Percentiles rank a stretch among this genome's conserved stretches.
Conservation (phyloP, 1,140 invertebrate species). For the Zelostemma sp. region DNA sequence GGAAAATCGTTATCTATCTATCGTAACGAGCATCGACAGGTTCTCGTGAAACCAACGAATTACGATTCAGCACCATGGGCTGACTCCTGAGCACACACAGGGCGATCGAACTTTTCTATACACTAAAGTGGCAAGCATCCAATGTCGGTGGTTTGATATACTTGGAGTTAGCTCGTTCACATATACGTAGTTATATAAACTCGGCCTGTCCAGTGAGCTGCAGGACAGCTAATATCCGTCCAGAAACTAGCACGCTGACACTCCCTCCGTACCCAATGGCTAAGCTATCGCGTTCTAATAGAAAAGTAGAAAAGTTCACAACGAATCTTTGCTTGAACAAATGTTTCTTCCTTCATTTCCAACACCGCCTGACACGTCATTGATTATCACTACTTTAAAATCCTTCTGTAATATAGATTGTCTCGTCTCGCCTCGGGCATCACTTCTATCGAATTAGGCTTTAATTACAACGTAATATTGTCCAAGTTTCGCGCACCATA, state of each 20-base stretch:
- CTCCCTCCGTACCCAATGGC: constrained; percentile 40
- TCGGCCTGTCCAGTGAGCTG: constrained; percentile 67
- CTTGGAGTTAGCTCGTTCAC: constrained; percentile 15
- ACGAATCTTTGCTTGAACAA: constrained; percentile 4
- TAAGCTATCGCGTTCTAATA: constrained; percentile 47
- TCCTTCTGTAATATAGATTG: constrained; percentile 11
- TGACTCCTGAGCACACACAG: constrained; percentile 20
- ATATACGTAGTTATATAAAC: constrained; percentile 26
- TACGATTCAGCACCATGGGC: constrained; percentile 41
- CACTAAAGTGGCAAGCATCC: constrained; percentile 38
- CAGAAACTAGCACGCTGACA: constrained; percentile 66
- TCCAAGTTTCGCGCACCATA: constrained; percentile 11
- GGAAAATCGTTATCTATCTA: constrained; percentile 26
- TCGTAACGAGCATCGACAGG: constrained; percentile 44
- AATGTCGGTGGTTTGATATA: constrained; percentile 18
- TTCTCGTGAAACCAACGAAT: constrained; percentile 43
- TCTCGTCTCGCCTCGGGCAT: neutral
- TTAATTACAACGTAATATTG: constrained; percentile 9
- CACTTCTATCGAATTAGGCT: neutral
- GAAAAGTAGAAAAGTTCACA: constrained; percentile 49
- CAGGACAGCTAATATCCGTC: constrained; percentile 71
- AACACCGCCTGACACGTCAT: constrained; percentile 11
- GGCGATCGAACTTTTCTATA: constrained; percentile 36
- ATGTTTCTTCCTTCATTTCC: neutral
- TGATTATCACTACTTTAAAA: constrained; percentile 23